Base-by-base conservation (phyloP, 2,888 invertebrate genomes). In the Ochropleura plecta region DNA sequence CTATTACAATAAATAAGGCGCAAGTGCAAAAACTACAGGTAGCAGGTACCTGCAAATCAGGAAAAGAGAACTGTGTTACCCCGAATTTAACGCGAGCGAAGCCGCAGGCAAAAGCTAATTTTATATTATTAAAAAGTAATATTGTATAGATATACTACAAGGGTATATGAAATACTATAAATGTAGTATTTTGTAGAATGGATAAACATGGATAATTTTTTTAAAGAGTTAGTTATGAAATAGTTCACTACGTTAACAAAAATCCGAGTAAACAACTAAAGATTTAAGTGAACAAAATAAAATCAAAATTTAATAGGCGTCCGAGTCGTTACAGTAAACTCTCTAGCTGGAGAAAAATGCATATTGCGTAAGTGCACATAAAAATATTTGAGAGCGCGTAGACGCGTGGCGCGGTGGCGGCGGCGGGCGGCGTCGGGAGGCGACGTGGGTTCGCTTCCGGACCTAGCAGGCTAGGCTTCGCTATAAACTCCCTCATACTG, bases 401-500 rank as follows among this genome's bases (percentile, higher is more conserved):
- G 88, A 86, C 84, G 81, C 76, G 82, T 81, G 75, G 79, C 68
- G 81, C 84, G 81, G 64, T 59, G 78, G 42, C 49, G 81, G 73
- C 72, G 83, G 71, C 42, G 73, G 74, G 49, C 16, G 81, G 62
- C 12, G 71, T 30, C 46, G 79, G 30, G 88, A 82, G 87, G 89
- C 88, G 85, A 81, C 86, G 82, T 76, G 88, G 88, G 86, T 87
- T 88, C 76, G 87, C 90, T 92, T 94, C 94, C 94, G 94, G 90
- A 89, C 89, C 92, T 90, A 91, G 73, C 46, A 73, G 20, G 20
- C 40, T 48, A 70, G 93, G 91, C 91, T 91, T 90, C 92, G 91
- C 92, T 90, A 93, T 93, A 93, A 93, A 94, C 91, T 92, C 93
- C 89, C 92, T 90, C 92, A 92, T 89, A 93, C 91, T 90, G 89